Conservation (phyloP, 2,113 vertebrate genomes). For the Salvelinus fontinalis region DNA sequence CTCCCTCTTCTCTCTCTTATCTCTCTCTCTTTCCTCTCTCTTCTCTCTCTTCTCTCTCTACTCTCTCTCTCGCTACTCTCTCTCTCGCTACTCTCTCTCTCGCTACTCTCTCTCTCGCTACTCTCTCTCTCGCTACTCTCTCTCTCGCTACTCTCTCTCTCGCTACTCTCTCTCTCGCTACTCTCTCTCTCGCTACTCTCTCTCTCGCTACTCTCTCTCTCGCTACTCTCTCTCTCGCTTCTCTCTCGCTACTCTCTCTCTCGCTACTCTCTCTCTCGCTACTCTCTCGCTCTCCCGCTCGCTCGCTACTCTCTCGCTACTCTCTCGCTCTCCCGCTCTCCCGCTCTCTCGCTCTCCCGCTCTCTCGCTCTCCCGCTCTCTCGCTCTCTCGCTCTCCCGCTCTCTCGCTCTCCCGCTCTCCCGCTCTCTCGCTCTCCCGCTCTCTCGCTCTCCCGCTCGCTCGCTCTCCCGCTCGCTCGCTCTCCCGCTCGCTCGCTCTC, state of each 20-base stretch:
- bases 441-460: neutral
- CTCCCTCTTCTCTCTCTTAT: neutral
- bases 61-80: slow-evolving; percentile 33
- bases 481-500: slow-evolving; percentile 30
- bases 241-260: neutral
- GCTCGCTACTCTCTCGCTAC: too few relatives aligned
- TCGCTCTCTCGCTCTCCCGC: slow-evolving; percentile 29
- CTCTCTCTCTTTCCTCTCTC: neutral
- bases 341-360: slow-evolving; percentile 10
- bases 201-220: slow-evolving; percentile 18
- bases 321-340: too few relatives aligned
- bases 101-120: neutral
- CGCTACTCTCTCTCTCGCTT: slow-evolving; percentile 17
- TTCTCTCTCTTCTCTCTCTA: neutral
- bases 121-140: slow-evolving; percentile 25
- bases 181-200: slow-evolving; percentile 28
- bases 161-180: slow-evolving; percentile 10
- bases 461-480: slow-evolving; percentile 6
- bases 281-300: too few relatives aligned
- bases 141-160: neutral
- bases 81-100: slow-evolving; percentile 22
- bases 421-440: slow-evolving; percentile 12
- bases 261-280: slow-evolving; percentile 19
- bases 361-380: neutral
- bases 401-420: slow-evolving; percentile 25